Evolutionary conservation across 2,113 vertebrate species (phyloP).

Genomic region (Equus przewalskii): DNA sequence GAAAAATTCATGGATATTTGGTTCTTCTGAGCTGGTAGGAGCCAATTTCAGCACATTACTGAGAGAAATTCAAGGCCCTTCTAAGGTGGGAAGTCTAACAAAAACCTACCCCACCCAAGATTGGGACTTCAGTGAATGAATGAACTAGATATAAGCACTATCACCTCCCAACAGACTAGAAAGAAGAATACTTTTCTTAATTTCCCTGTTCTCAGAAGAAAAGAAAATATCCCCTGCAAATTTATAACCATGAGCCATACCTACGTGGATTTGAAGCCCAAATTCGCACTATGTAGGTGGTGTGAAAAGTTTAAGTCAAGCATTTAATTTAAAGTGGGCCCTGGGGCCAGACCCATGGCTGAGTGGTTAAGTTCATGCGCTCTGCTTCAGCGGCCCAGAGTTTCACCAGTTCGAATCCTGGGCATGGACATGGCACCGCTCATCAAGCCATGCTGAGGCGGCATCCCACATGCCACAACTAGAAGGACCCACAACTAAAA

Average conservation of each 20-base stretch:
- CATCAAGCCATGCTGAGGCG: too few relatives aligned
- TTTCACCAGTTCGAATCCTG: too few relatives aligned
- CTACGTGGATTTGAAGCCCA: neutral
- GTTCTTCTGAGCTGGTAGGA: neutral
- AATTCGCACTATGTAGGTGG: neutral
- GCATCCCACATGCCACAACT: too few relatives aligned
- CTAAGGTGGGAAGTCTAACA: neutral
- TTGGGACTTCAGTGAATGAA: neutral
- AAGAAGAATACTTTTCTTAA: neutral
- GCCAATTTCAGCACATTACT: neutral
- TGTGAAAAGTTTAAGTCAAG: neutral
- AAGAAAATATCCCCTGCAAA: neutral
- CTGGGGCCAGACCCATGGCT: neutral
- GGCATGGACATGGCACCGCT: too few relatives aligned
- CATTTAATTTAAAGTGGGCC: neutral
- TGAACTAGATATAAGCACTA: neutral
- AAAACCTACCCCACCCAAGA: neutral
- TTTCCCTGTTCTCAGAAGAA: neutral
- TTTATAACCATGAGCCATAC: neutral
- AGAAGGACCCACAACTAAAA: too few relatives aligned
- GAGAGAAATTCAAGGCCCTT: neutral
- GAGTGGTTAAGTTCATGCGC: too few relatives aligned
- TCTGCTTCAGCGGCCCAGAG: too few relatives aligned
- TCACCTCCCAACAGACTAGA: neutral
- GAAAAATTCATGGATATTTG: neutral